Evolutionary conservation across 1,140 invertebrate genomes (phyloP).

Genomic region (Helicoverpa zea): DNA sequence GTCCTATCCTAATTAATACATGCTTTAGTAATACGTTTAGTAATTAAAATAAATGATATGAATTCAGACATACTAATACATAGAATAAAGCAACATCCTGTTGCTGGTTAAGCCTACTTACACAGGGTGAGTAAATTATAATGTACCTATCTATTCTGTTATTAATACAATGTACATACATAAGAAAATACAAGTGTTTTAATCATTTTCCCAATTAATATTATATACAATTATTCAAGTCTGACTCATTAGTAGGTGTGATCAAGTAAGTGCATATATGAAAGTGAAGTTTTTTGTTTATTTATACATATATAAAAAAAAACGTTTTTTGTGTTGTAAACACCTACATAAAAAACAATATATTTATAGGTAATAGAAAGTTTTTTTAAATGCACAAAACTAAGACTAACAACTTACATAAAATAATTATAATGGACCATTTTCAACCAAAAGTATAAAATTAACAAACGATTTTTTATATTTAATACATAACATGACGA

Average conservation of each 20-base stretch:
- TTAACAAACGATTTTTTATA: background rate
- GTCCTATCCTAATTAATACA: constrained; percentile 31
- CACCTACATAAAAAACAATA: too few species aligned
- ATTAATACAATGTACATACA: constrained; percentile 37
- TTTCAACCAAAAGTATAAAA: background rate
- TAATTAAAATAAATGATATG: constrained; percentile 49
- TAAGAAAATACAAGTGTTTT: constrained; percentile 27
- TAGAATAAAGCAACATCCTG: constrained; percentile 36
- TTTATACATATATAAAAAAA: too few species aligned
- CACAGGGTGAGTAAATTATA: constrained; percentile 48
- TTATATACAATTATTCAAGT: constrained; percentile 2
- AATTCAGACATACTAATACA: constrained; percentile 41
- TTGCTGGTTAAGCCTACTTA: constrained; percentile 37
- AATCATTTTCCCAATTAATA: background rate
- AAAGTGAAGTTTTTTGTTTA: too few species aligned
- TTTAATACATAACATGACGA: constrained; percentile 11
- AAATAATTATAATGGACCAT: background rate
- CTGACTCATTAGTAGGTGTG: background rate
- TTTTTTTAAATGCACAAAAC: too few species aligned
- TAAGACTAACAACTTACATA: background rate
- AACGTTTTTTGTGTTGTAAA: too few species aligned
- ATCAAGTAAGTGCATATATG: background rate
- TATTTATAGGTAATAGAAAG: too few species aligned
- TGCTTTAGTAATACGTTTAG: constrained; percentile 34
- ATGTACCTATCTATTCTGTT: constrained; percentile 37